Conservation (phyloP, 2,888 invertebrate genomes). For the Ormia ochracea region DNA sequence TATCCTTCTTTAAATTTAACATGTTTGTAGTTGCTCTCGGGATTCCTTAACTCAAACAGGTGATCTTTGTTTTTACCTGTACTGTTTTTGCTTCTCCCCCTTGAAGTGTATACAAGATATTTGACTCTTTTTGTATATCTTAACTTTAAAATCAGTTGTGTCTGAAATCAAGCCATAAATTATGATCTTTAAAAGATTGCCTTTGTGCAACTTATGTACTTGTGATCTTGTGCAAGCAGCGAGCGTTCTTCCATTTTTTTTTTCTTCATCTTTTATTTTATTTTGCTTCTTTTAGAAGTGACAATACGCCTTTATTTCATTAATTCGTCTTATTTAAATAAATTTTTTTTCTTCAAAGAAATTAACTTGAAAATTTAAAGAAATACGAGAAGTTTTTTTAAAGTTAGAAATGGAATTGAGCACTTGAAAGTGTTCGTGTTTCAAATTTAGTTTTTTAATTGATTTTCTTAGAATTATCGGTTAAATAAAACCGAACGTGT, state of each 20-base stretch:
- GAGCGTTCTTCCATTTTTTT: no score
- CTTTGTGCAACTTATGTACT: background rate
- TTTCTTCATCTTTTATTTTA: no score
- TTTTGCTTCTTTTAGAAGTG: constrained; percentile 33
- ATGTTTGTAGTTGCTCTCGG: constrained; percentile 21
- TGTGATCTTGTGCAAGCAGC: background rate
- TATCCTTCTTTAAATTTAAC: constrained; percentile 32
- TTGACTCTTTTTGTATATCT: constrained; percentile 46
- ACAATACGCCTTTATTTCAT: constrained; percentile 37
- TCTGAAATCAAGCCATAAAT: constrained; percentile 58
- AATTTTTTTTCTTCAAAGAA: background rate
- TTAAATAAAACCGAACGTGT: background rate
- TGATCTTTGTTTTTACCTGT: constrained; percentile 49
- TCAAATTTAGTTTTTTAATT: constrained; percentile 5
- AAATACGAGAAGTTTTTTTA: constrained; percentile 15
- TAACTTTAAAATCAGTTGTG: constrained; percentile 56
- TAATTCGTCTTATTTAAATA: background rate
- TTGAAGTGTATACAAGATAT: background rate
- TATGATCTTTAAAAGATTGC: constrained; percentile 20
- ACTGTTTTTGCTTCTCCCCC: background rate
- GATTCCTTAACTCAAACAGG: constrained; percentile 55
- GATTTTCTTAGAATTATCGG: constrained; percentile 15
- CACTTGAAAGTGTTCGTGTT: background rate
- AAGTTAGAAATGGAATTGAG: background rate
- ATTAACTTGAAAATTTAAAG: constrained; percentile 8